phyloP scores from a whole-genome alignment of 2,888 invertebrate species.

The Catocala sponsa region DNA sequence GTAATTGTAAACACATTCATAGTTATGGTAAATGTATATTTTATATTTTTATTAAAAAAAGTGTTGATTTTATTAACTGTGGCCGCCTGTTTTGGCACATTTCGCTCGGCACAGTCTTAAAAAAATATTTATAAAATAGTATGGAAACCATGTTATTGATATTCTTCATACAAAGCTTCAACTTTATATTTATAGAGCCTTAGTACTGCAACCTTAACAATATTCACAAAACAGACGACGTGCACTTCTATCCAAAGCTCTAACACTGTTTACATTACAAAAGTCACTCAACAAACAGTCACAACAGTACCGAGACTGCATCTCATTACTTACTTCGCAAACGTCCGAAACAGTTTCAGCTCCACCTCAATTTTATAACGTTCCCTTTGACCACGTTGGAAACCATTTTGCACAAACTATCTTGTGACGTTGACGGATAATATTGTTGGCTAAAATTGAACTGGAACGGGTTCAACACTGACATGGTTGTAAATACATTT shows the following conservation, averaged over 20 bases:
- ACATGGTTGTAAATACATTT: no score
- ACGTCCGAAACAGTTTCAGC: slow-evolving; percentile 3
- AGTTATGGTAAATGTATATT: no score
- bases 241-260: neutral
- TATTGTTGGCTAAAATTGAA: neutral
- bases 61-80: no score
- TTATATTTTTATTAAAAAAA: no score
- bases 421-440: neutral
- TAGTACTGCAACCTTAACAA: neutral
- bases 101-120: no score
- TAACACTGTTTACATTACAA: neutral
- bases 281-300: neutral
- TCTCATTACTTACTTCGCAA: slow-evolving; percentile 6
- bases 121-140: no score
- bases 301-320: neutral
- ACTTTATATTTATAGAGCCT: no score
- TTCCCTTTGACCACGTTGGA: neutral
- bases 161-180: no score
- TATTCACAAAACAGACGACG: neutral
- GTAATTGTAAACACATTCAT: no score
- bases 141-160: no score
- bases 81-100: no score
- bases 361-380: slow-evolving; percentile 3
- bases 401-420: neutral
- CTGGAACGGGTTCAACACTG: no score